phyloP scores from a whole-genome alignment of 2,797 vertebrate species.

The Myotis findleyi region DNA sequence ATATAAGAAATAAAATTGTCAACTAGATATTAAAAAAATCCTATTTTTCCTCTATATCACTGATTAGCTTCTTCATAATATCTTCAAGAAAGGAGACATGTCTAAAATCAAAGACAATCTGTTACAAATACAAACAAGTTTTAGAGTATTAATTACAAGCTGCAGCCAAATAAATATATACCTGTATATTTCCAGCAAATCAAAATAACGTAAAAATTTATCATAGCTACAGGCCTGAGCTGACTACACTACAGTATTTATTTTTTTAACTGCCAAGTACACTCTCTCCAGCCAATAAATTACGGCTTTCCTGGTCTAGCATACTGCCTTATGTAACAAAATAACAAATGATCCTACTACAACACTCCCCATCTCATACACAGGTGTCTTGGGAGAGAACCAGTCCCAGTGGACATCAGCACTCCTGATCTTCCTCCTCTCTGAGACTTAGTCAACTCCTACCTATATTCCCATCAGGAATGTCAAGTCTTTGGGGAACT shows the following conservation, averaged over 20 bases:
- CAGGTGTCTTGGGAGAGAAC: neutral
- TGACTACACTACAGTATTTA: neutral
- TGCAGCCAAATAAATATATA: neutral
- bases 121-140: conserved; percentile 32
- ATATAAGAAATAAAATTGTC: conserved; percentile 35
- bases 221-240: neutral
- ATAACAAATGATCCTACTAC: neutral
- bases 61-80: conserved; percentile 5
- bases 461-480: neutral
- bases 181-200: conserved; percentile 7
- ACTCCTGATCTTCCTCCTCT: neutral
- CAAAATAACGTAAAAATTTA: conserved; percentile 42
- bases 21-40: neutral
- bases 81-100: conserved; percentile 38
- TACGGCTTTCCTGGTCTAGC: neutral
- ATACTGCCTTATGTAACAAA: neutral
- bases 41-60: neutral
- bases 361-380: neutral
- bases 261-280: neutral
- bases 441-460: neutral
- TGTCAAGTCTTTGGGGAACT: neutral
- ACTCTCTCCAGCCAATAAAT: neutral
- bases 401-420: neutral
- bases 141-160: conserved; percentile 40
- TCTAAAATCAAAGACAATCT: conserved; percentile 56